Conservation (phyloP, 2,113 vertebrate species). For the Andinoacara biseriatus region DNA sequence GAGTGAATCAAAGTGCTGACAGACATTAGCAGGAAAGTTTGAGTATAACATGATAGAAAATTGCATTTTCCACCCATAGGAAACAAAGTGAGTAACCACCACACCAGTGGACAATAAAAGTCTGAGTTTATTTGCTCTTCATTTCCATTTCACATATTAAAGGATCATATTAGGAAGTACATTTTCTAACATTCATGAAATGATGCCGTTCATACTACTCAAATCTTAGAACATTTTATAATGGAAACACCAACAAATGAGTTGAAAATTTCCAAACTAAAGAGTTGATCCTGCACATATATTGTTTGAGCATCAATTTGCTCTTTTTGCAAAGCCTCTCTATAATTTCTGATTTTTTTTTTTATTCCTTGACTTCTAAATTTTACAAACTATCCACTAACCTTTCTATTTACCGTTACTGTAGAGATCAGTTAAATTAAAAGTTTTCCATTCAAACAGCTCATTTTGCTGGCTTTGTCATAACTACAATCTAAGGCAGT, state of each 20-base stretch:
- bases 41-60: neutral
- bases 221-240: neutral
- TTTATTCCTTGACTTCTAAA: neutral
- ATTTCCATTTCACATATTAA: neutral
- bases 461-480: neutral
- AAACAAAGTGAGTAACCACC: neutral
- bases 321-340: neutral
- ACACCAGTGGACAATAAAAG: neutral
- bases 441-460: neutral
- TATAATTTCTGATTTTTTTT: neutral
- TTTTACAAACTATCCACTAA: neutral
- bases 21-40: neutral
- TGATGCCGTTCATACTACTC: neutral
- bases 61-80: neutral
- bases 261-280: neutral
- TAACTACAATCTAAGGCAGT: neutral
- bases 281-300: neutral
- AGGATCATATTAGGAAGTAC: neutral
- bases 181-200: constrained; percentile 26
- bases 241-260: neutral
- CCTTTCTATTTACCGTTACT: neutral
- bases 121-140: constrained; percentile 33
- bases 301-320: neutral
- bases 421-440: neutral
- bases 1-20: neutral